Base-by-base conservation (phyloP, 2,888 invertebrate genomes). In the Dicyrtoma fusca region DNA sequence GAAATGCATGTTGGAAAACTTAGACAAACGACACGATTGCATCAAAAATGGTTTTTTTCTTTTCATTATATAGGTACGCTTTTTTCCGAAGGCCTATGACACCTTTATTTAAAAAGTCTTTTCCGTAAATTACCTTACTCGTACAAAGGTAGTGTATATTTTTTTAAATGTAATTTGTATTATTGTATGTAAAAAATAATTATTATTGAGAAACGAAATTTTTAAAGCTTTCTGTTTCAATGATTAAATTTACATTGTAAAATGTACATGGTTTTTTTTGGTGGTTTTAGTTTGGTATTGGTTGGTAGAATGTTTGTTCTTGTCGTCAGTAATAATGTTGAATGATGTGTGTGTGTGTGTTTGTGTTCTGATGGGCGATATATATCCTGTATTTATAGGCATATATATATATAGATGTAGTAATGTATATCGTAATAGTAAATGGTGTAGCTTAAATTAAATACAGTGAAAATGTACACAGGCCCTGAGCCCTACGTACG, bases 71-170 rank as follows among this genome's bases (percentile, higher is more conserved):
- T 59, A 68, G 68, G 68, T 68, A 68, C 68, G 57, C 53, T 47
- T 68, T 47, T 68, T 68, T 68, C 66, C 57, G 57, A 68, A 68
- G 68, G 68, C 68, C 68, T 68, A 68, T n/a, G n/a, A n/a, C 59
- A 57, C 68, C 68, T 68, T 68, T 68, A 57, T 68, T 68, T 68
- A 23, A 44, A n/a, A 68, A 68, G 68, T 68, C 68, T 68, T 68
- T 68, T 68, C 44, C 57, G 55, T 65, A 23, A 47, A 47, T 64
- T 64, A 64, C 63, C 63, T 64, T 64, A 64, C 10, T 62, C 11
- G 11, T 55, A 55, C 55, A 59, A 59, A 59, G 59, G 59, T 59
- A 59, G 17, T n/a, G 26, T 57, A 26, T 57, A 26, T 17, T 11
- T 23, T 23, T 55, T 21, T 55, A 55, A 55, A 19, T 23, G 26